Conservation (phyloP, 2,888 invertebrate species). For the Fissipunctia ypsillon region DNA sequence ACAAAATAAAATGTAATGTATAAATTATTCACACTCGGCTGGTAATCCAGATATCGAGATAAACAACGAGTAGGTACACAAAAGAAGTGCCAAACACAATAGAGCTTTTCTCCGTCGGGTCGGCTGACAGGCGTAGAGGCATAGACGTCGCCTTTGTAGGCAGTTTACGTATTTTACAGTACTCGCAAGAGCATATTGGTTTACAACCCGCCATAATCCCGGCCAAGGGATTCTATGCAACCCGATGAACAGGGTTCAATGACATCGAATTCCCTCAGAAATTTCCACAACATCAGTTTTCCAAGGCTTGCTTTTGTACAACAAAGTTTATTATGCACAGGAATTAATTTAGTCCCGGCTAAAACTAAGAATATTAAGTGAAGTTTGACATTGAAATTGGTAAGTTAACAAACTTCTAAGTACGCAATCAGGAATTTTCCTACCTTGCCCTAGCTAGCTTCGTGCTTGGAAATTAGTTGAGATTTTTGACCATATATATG, state of each 20-base stretch:
- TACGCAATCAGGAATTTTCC: constrained; percentile 22
- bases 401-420: constrained; percentile 31
- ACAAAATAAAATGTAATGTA: constrained; percentile 59
- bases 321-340: constrained; percentile 40
- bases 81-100: constrained; percentile 81
- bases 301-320: constrained; percentile 15
- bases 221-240: constrained; percentile 49
- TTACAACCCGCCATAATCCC: constrained; percentile 65
- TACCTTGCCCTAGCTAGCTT: neutral
- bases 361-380: constrained; percentile 40
- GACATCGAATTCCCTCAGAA: constrained; percentile 32
- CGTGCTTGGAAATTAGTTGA: constrained; percentile 6
- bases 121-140: constrained; percentile 76
- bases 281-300: constrained; percentile 24
- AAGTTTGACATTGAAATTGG: constrained; percentile 41
- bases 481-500: no score
- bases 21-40: constrained; percentile 64
- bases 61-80: constrained; percentile 72
- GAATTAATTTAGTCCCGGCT: constrained; percentile 45
- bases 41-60: constrained; percentile 71
- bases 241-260: constrained; percentile 36
- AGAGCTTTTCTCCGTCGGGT: constrained; percentile 75
- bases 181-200: constrained; percentile 69
- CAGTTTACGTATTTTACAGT: constrained; percentile 77
- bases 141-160: constrained; percentile 81